Percentiles rank a stretch among this genome's conserved stretches.
Conservation (phyloP, 2,113 vertebrate species). For the Macroglossus sobrinus region DNA sequence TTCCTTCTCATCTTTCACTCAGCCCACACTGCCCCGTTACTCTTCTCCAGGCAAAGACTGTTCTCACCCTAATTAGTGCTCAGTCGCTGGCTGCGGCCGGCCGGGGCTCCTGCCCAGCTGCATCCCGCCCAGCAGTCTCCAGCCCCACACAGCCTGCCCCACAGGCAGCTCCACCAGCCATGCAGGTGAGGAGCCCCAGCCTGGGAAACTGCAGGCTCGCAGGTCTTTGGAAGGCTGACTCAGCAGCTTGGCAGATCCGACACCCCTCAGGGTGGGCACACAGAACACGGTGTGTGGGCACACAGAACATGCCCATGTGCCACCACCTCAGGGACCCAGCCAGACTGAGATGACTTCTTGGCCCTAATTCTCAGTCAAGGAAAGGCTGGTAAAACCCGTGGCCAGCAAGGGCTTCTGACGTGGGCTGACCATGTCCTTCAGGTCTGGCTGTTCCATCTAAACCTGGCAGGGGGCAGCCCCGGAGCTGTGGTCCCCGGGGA, state of each 20-base stretch:
- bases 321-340: neutral
- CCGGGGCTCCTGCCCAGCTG: neutral
- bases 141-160: neutral
- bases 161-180: accelerated
- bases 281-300: neutral
- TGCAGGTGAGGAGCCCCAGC: neutral
- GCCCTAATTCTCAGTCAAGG: neutral
- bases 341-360: neutral
- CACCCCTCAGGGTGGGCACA: neutral
- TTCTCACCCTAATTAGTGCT: neutral
- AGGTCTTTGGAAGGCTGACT: neutral
- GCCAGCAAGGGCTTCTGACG: neutral
- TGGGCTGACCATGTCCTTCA: neutral
- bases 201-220: accelerated
- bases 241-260: neutral
- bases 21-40: accelerated
- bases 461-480: neutral
- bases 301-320: neutral
- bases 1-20: neutral
- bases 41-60: neutral
- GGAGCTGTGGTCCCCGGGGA: neutral
- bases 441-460: neutral
- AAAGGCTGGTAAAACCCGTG: neutral
- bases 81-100: neutral
- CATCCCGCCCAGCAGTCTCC: neutral